Evolutionary conservation across 2,797 vertebrate species (phyloP), one percentile per base, ranked within the genome.

Genomic region (Diceros bicornis): DNA sequence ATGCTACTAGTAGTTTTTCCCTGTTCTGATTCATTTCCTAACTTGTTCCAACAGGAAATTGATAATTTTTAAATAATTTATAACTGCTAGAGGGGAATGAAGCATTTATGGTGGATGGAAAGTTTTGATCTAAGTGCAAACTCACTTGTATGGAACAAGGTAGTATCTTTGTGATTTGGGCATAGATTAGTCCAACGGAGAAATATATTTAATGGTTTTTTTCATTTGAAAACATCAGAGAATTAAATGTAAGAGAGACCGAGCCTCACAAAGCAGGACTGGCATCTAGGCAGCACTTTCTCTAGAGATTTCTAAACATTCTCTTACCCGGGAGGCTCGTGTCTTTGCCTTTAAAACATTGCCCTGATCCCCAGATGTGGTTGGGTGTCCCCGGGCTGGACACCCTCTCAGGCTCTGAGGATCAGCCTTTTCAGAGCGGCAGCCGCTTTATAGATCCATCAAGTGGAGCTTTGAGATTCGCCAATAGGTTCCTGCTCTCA

Each of bases 31-130:
- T 71, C 9, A 91, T 59, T 77, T 4, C 6, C 71, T n/a, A 37
- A 75, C 47, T 50, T 94, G 29, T 83, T 66, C 84, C 18, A 25
- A 82, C 62, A 77, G 71, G 86, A 93, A 97, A 93, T 41, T 55
- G 61, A 47, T 95, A 20, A 87, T 69, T 96, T 92, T 55, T 13
- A 77, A 85, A 37, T 96, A 61, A 75, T 77, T 85, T 81, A 1
- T 85, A 89, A 72, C 68, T 66, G n/a, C 17, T 59, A 55, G 85
- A 88, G 59, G 23, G 25, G 61, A 88, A 90, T 85, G 59, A 83
- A 68, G 23, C 75, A 41, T 61, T 78, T 68, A 29, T 47, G 32
- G 32, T n/a, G 23, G 37, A 44, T 47, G 72, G 72, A 91, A 96
- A 96, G 34, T 91, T 95, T 91, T 82, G 77, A 64, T 82, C 32